Conservation (phyloP, 2,888 invertebrate genomes). For the Subacronicta megacephala region DNA sequence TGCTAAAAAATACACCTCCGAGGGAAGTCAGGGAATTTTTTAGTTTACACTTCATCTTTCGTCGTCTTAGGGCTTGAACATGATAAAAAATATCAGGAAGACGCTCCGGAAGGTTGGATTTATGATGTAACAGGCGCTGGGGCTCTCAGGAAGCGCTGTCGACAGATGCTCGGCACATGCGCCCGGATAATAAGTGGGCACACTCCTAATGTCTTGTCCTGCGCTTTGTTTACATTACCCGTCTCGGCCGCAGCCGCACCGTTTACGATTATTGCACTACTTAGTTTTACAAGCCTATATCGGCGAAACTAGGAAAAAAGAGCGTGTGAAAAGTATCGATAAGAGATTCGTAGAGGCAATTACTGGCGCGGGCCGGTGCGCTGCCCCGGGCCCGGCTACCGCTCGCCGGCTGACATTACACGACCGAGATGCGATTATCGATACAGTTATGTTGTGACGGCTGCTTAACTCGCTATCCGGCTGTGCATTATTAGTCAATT, state of each 20-base stretch:
- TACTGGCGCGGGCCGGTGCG: slow-evolving; percentile 70
- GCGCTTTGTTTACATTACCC: slow-evolving; percentile 69
- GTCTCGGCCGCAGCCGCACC: slow-evolving; percentile 54
- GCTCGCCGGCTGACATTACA: slow-evolving; percentile 75
- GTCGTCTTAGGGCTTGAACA: slow-evolving; percentile 80
- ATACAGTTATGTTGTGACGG: slow-evolving; percentile 85
- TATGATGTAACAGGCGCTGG: slow-evolving; percentile 83
- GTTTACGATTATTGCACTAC: slow-evolving; percentile 73
- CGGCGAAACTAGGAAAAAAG: slow-evolving; percentile 66
- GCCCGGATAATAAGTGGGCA: slow-evolving; percentile 77
- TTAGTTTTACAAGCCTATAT: slow-evolving; percentile 66
- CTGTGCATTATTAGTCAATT: slow-evolving; percentile 75
- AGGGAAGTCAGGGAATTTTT: slow-evolving; percentile 78
- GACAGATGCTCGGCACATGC: slow-evolving; percentile 88
- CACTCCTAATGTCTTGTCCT: slow-evolving; percentile 76
- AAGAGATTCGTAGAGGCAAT: slow-evolving; percentile 79
- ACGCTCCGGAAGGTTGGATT: slow-evolving; percentile 86
- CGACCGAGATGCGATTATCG: slow-evolving; percentile 82
- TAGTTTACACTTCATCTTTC: slow-evolving; percentile 87
- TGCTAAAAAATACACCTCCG: slow-evolving; percentile 80
- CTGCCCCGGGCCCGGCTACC: slow-evolving; percentile 74
- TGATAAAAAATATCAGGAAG: slow-evolving; percentile 85
- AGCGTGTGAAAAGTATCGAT: slow-evolving; percentile 82
- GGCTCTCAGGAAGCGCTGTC: slow-evolving; percentile 81
- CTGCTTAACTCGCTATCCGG: slow-evolving; percentile 76